Evolutionary conservation across 2,797 vertebrate genomes (phyloP).

Genomic region (Melanotaenia boesemani): DNA sequence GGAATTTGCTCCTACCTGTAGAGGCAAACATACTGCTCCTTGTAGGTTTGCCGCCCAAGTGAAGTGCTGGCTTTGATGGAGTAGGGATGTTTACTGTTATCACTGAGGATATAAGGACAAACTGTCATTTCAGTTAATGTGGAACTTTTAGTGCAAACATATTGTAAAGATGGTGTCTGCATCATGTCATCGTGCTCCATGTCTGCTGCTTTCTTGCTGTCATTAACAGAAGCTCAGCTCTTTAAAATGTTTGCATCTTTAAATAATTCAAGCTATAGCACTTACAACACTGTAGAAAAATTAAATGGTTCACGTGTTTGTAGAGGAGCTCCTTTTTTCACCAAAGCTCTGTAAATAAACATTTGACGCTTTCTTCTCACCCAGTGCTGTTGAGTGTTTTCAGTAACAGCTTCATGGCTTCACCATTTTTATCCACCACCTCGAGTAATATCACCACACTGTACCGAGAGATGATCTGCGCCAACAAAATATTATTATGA

Average conservation of each 20-base stretch:
- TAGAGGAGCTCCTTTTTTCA: no score
- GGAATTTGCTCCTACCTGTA: constrained; percentile 69
- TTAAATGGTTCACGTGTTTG: no score
- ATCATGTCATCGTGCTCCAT: background rate
- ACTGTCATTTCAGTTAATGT: no score
- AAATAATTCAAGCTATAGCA: background rate
- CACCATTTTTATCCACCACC: constrained; percentile 71
- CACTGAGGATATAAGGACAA: constrained; percentile 4
- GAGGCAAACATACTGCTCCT: constrained; percentile 80
- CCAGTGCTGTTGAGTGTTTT: constrained; percentile 64
- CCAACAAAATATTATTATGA: background rate
- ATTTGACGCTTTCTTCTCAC: constrained; percentile 32
- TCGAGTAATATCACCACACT: constrained; percentile 77
- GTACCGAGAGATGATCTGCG: constrained; percentile 76
- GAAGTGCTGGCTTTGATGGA: constrained; percentile 55
- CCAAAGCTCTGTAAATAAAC: background rate
- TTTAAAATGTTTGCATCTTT: background rate
- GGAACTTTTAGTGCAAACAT: no score
- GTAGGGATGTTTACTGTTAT: constrained; percentile 46
- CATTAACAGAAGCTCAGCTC: no score
- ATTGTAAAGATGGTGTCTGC: no score
- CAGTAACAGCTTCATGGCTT: constrained; percentile 64
- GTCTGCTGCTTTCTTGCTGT: background rate
- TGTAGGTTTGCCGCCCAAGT: constrained; percentile 75
- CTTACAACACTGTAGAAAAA: background rate